These are phyloP conservation scores for Yasuhikotakia modesta DNA, from an alignment of 2,797 vertebrate genomes.

Conservation along the genomic window DNA sequence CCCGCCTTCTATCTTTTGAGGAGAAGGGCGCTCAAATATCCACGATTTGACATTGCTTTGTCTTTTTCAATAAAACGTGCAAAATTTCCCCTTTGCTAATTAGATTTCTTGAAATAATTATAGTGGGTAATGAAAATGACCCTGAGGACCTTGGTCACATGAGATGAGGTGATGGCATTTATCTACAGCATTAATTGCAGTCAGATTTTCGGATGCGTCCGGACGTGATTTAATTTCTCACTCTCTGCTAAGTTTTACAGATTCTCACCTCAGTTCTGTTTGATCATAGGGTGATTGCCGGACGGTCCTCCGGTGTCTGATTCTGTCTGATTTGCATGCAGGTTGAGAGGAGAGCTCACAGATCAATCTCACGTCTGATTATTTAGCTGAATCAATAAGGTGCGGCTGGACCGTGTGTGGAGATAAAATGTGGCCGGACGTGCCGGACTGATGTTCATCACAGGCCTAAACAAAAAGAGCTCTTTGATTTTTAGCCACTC, in stretches of 20 bases:
- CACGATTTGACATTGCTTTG: conserved; percentile 65
- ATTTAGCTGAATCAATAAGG: conserved; percentile 56
- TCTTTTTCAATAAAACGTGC: conserved; percentile 64
- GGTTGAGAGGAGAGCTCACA: conserved; percentile 21
- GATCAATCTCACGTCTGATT: conserved; percentile 59
- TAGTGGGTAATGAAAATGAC: conserved; percentile 74
- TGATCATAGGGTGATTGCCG: conserved; percentile 40
- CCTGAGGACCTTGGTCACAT: conserved; percentile 67
- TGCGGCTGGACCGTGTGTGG: conserved; percentile 36
- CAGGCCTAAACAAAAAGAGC: conserved; percentile 22
- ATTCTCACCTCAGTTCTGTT: conserved; percentile 41
- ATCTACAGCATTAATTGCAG: conserved; percentile 67
- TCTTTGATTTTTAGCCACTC: conserved; percentile 35
- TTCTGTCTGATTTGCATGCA: conserved; percentile 49
- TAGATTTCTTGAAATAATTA: conserved; percentile 75
- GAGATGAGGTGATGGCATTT: conserved; percentile 68
- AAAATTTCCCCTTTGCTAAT: conserved; percentile 61
- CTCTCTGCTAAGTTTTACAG: not conserved
- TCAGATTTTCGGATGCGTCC: conserved; percentile 63
- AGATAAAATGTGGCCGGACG: conserved; percentile 42
- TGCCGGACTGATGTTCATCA: conserved; percentile 47
- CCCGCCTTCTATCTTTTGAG: conserved; percentile 2
- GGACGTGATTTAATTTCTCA: conserved; percentile 51
- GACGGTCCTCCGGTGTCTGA: conserved; percentile 28
- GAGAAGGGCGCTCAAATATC: conserved; percentile 33